phyloP scores from a whole-genome alignment of 2,888 invertebrate species.

The Diachrysia chrysitis region DNA sequence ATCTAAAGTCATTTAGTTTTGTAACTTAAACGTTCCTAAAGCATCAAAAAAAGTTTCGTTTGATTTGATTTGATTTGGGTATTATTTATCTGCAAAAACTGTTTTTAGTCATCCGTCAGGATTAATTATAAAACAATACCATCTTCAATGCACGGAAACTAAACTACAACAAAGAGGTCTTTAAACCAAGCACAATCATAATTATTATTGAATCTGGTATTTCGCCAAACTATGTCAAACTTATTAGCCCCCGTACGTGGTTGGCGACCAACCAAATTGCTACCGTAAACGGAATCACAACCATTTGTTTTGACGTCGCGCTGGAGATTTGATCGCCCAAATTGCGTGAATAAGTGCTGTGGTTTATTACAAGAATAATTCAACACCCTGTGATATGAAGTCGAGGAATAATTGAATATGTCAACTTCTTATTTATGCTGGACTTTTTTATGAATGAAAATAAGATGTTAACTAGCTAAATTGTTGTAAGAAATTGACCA shows the following conservation, averaged over 20 bases:
- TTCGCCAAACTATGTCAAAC: constrained; percentile 43
- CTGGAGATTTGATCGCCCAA: not conserved
- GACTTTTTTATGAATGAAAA: constrained; percentile 16
- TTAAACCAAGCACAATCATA: constrained; percentile 26
- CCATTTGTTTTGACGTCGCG: constrained; percentile 33
- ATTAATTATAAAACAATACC: too few species aligned
- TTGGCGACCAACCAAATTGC: constrained; percentile 51
- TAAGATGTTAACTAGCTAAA: not conserved
- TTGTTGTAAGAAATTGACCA: not conserved
- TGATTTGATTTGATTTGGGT: too few species aligned
- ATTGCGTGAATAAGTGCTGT: constrained; percentile 1
- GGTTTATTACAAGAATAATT: constrained; percentile 1
- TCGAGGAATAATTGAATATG: not conserved
- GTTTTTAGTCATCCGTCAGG: too few species aligned
- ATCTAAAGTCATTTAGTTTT: too few species aligned
- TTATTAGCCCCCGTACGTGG: constrained; percentile 22
- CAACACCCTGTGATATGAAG: not conserved
- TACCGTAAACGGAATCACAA: constrained; percentile 19
- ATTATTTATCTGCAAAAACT: too few species aligned
- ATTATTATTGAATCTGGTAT: constrained; percentile 52
- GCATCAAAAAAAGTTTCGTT: too few species aligned
- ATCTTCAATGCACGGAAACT: constrained; percentile 8
- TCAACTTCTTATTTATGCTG: not conserved
- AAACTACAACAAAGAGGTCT: constrained; percentile 3
- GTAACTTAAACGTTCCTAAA: too few species aligned